A percentile compares a stretch with the other conserved stretches of the same genome.
Evolutionary conservation across 1,140 invertebrate species (phyloP).

Genomic region (Oncopeltus fasciatus): DNA sequence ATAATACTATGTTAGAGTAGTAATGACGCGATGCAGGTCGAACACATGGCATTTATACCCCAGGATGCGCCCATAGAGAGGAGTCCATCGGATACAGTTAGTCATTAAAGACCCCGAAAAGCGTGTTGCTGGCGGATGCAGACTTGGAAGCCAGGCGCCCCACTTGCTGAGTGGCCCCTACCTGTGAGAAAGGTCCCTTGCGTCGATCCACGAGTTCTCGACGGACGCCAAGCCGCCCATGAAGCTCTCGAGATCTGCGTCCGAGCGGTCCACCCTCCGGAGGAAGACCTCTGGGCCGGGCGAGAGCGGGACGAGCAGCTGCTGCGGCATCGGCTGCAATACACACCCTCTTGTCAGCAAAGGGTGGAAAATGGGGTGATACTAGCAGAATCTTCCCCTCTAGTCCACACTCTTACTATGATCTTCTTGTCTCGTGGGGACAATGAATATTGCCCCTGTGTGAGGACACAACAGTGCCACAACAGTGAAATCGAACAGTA

Average conservation of each 20-base stretch:
- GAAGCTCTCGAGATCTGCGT: conserved; percentile 41
- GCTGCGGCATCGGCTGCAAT: neutral
- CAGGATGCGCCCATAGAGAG: neutral
- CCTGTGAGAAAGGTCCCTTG: conserved; percentile 44
- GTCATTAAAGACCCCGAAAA: neutral
- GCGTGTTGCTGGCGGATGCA: neutral
- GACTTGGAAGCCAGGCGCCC: neutral
- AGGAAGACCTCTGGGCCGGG: conserved; percentile 21
- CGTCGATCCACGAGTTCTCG: conserved; percentile 36
- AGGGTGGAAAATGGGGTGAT: too few species aligned
- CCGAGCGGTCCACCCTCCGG: conserved; percentile 33
- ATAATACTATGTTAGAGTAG: too few species aligned
- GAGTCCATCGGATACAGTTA: too few species aligned
- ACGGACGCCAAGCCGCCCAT: conserved; percentile 34
- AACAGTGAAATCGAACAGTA: too few species aligned
- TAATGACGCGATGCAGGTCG: too few species aligned
- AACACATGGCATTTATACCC: too few species aligned
- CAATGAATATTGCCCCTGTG: too few species aligned
- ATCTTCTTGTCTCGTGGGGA: too few species aligned
- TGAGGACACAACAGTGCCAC: too few species aligned
- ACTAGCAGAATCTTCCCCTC: too few species aligned
- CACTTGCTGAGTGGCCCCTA: too few species aligned
- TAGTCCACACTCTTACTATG: too few species aligned
- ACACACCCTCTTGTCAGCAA: conserved; percentile 28
- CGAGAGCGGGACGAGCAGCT: neutral